Evolutionary conservation across 2,113 vertebrate species (phyloP).

Genomic region (Lycocorax pyrrhopterus): DNA sequence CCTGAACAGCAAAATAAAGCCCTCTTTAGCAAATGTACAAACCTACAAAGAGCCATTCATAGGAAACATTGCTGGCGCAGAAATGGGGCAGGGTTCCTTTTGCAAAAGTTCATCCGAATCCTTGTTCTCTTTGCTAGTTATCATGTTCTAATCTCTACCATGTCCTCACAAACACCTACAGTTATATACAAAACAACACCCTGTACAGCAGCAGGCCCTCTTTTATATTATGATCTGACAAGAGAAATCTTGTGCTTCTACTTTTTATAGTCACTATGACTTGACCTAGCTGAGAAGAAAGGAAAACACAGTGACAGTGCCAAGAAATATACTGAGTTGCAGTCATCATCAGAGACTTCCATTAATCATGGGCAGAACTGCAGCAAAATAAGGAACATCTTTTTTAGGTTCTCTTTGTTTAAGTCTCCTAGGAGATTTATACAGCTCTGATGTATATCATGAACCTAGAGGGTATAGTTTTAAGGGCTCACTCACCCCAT

Average conservation of each 20-base stretch:
- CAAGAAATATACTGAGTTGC: constrained; percentile 62
- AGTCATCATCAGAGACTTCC: constrained; percentile 55
- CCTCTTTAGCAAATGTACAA: not conserved
- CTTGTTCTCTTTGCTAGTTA: not conserved
- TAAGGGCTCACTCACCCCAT: constrained; percentile 10
- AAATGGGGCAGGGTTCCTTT: not conserved
- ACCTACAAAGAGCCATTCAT: not conserved
- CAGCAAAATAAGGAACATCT: constrained; percentile 62
- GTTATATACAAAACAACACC: constrained; percentile 36
- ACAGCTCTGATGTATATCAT: constrained; percentile 29
- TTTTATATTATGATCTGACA: constrained; percentile 47
- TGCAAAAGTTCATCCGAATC: not conserved
- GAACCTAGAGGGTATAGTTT: constrained; percentile 33
- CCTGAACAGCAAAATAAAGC: not conserved
- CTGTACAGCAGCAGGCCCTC: constrained; percentile 52
- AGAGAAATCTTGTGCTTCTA: constrained; percentile 47
- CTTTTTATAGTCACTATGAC: constrained; percentile 46
- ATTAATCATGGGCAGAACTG: constrained; percentile 59
- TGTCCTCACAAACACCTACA: constrained; percentile 26
- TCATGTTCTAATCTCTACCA: constrained; percentile 14
- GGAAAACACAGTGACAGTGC: constrained; percentile 47
- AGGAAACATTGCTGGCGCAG: not conserved
- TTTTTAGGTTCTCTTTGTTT: constrained; percentile 58
- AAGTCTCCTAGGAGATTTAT: constrained; percentile 50
- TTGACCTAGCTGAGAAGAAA: constrained; percentile 66